Evolutionary conservation across 2,797 vertebrate genomes (phyloP).

Genomic region (Argya squamiceps): DNA sequence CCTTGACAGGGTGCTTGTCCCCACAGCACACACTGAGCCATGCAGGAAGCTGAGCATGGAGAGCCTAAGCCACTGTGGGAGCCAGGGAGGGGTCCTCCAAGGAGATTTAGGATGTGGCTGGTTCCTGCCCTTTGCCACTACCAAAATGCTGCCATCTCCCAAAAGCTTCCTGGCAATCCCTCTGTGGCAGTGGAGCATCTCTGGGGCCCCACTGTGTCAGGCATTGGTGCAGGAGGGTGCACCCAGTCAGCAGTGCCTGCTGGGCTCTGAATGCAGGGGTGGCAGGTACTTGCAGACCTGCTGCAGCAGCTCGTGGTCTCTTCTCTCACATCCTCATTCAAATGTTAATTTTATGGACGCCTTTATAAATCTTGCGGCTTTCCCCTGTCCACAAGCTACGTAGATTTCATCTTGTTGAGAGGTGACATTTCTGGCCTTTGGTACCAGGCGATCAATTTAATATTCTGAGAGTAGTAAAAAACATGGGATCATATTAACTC

Average conservation of each 20-base stretch:
- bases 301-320: neutral
- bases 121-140: neutral
- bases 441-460: constrained; percentile 70
- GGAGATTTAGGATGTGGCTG: neutral
- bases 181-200: rapidly evolving
- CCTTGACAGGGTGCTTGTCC: neutral
- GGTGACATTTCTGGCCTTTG: constrained; percentile 74
- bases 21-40: neutral
- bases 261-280: neutral
- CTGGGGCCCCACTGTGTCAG: neutral
- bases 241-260: neutral
- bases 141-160: neutral
- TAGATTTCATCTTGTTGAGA: constrained; percentile 74
- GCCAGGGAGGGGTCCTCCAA: neutral
- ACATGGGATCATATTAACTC: neutral
- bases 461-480: constrained; percentile 20
- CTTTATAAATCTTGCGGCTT: constrained; percentile 71
- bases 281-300: neutral
- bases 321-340: constrained; percentile 34
- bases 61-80: neutral
- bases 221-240: neutral
- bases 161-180: neutral
- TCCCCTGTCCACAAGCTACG: constrained; percentile 16
- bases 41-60: neutral
- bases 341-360: constrained; percentile 71